Conservation (phyloP, 2,888 invertebrate genomes). For the Scrobipalpa atriplicella region DNA sequence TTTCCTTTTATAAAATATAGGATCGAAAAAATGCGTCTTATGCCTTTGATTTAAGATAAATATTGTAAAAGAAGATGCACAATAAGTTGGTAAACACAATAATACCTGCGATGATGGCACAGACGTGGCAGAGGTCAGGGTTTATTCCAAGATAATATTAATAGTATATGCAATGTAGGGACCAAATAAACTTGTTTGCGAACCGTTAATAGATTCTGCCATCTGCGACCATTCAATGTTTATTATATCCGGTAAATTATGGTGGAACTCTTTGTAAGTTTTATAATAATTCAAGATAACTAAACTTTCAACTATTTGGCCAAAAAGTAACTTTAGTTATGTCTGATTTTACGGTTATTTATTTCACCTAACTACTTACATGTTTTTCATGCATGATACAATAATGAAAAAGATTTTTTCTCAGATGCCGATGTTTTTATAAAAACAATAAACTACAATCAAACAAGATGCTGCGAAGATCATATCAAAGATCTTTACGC, state of each 20-base stretch:
- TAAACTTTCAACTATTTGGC: background rate
- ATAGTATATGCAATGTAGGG: background rate
- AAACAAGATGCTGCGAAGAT: background rate
- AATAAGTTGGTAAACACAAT: background rate
- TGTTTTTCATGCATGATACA: too few species aligned
- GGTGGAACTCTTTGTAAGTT: background rate
- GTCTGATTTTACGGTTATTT: background rate
- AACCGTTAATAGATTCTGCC: conserved; percentile 29
- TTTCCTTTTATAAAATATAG: conserved; percentile 9
- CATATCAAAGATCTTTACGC: background rate
- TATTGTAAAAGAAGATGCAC: background rate
- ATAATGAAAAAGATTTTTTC: too few species aligned
- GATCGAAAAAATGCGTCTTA: background rate
- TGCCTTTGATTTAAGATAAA: background rate
- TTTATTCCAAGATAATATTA: background rate
- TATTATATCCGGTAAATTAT: conserved; percentile 17
- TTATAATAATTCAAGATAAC: background rate
- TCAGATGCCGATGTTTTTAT: background rate
- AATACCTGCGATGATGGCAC: conserved; percentile 1
- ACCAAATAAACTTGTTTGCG: conserved; percentile 28
- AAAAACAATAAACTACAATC: background rate
- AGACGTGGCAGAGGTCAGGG: conserved; percentile 21
- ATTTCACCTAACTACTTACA: too few species aligned
- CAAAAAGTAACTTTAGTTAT: background rate
- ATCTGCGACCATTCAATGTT: conserved; percentile 20